A percentile compares a stretch with the other conserved stretches of the same genome.
Evolutionary conservation across 2,113 vertebrate genomes (phyloP).

Genomic region (Marmota monax): DNA sequence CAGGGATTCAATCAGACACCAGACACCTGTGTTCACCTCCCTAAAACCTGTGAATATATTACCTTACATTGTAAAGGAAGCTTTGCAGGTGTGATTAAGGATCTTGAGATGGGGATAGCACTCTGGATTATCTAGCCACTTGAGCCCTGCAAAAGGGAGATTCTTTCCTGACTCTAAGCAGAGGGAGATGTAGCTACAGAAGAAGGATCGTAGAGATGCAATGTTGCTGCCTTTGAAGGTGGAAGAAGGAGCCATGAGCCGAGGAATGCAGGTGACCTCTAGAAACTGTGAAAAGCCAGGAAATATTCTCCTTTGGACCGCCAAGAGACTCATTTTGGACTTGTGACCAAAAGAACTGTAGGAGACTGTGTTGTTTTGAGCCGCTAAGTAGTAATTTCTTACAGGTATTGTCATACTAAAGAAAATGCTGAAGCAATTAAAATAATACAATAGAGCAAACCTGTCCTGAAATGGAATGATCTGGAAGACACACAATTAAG

Average conservation of each 20-base stretch:
- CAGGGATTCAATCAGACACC: neutral
- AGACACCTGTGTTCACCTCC: neutral
- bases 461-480: too few relatives aligned
- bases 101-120: neutral
- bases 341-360: neutral
- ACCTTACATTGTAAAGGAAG: neutral
- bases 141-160: neutral
- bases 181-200: neutral
- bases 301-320: neutral
- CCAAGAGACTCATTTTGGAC: neutral
- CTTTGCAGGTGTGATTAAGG: neutral
- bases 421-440: too few relatives aligned
- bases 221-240: neutral
- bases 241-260: neutral
- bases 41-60: neutral
- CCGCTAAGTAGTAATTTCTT: neutral
- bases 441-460: too few relatives aligned
- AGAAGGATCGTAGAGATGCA: neutral
- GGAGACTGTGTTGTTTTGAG: neutral
- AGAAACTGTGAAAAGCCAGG: neutral
- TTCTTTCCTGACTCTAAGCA: neutral
- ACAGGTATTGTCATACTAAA: neutral
- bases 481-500: too few relatives aligned
- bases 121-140: neutral
- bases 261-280: neutral